Evolutionary conservation across 2,888 invertebrate species (phyloP), one percentile per base, ranked within the genome.

Genomic region (Agonum fuliginosum): DNA sequence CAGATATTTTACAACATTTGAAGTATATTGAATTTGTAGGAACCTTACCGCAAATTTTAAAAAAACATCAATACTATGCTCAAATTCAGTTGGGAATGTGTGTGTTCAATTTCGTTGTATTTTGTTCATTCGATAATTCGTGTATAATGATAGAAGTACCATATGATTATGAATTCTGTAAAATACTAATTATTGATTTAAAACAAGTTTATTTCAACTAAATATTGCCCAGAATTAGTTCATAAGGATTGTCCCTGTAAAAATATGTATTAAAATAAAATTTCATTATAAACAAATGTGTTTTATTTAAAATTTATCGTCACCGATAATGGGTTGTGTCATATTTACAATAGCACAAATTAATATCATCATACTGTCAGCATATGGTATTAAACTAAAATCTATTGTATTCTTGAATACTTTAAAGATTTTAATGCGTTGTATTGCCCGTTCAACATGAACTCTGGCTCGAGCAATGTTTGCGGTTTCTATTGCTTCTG

Each of bases 391-490:
- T 54, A 54, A 54, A 24, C 22, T 54, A 27, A 54, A 54, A 24
- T 24, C 54, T 54, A 54, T 17, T 12, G 43, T 43, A 14, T 14
- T 43, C 2, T 43, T 43, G 4, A 43, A 43, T 43, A 43, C n/a
- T 72, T 78, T 78, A 20, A 54, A 81, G 54, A 65, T 37, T 67
- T 81, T 82, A 20, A 82, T 81, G 27, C 81, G 30, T n/a, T 73
- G 20, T n/a, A 82, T 82, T 6, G 82, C 80, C 19, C 80, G 30
- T 77, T 82, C 82, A 2, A 81, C 81, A 74, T 82, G 81, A 22
- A 82, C 80, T 37, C 81, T 46, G 34, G 81, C 81, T 71, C 73
- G 79, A 12, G 82, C 81, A 62, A 82, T 82, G 12, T 5, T 69
- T 74, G 72, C 20, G n/a, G 82, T 83, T 70, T 78, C 43, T n/a